A percentile compares a stretch with the other conserved stretches of the same genome.
These are phyloP conservation scores for Corythornis vintsioides DNA, from an alignment of 2,113 vertebrate species.

Conservation along the genomic window DNA sequence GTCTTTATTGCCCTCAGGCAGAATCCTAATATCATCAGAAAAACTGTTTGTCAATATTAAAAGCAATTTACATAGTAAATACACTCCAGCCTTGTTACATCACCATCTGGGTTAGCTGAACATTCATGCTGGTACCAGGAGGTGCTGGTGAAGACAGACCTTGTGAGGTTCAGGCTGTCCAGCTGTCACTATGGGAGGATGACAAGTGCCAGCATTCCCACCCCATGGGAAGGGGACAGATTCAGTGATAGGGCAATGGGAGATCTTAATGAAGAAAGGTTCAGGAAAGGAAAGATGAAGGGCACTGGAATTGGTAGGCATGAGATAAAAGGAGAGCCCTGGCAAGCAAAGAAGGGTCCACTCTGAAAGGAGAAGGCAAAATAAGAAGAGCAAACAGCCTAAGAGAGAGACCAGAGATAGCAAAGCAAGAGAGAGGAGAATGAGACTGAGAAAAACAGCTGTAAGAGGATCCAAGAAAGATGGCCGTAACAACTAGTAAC, in stretches of 20 bases:
- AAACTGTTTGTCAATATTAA: conserved; percentile 68
- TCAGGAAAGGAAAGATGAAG: neutral
- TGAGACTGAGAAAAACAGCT: neutral
- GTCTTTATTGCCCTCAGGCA: conserved; percentile 60
- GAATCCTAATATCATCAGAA: conserved; percentile 59
- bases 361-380: neutral
- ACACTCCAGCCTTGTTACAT: conserved; percentile 25
- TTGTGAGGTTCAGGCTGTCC: neutral
- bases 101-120: conserved; percentile 29
- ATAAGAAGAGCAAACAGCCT: neutral
- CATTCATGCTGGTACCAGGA: neutral
- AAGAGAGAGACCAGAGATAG: neutral
- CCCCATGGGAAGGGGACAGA: neutral
- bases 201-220: neutral
- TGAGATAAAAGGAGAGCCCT: neutral
- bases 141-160: neutral
- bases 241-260: neutral
- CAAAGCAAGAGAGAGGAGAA: neutral
- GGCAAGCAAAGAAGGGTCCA: neutral
- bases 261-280: neutral
- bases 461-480: neutral
- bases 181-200: neutral
- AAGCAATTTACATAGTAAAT: conserved; percentile 61
- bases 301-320: fast-evolving
- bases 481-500: neutral